Percentiles rank a stretch among this genome's conserved stretches.
Evolutionary conservation across 2,888 invertebrate species (phyloP).

Genomic region (Synergus umbraculus): DNA sequence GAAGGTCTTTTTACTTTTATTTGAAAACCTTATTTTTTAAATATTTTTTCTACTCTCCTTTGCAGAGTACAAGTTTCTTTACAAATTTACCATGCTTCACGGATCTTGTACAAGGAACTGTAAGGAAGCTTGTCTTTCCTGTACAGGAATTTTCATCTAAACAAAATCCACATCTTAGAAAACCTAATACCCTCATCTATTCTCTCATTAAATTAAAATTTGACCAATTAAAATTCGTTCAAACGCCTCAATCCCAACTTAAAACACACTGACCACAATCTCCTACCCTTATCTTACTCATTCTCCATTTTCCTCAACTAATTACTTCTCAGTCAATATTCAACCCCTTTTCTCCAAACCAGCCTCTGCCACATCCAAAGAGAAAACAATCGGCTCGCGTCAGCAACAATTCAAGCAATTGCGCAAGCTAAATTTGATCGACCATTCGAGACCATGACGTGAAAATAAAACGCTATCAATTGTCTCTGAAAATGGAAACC

Average conservation of each 20-base stretch:
- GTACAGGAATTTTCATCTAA: too few relatives aligned
- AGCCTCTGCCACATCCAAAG: not conserved
- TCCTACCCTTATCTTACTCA: not conserved
- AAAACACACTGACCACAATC: not conserved
- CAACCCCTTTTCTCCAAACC: not conserved
- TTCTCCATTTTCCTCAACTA: conserved; percentile 16
- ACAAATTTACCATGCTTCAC: too few relatives aligned
- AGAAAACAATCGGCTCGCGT: conserved; percentile 36
- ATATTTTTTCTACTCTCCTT: too few relatives aligned
- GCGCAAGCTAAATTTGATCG: conserved; percentile 35
- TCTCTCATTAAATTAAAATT: not conserved
- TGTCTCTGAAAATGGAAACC: conserved; percentile 33
- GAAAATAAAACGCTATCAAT: conserved; percentile 33
- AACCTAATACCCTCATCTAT: not conserved
- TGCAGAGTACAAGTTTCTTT: too few relatives aligned
- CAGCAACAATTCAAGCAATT: conserved; percentile 28
- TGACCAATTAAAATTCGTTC: not conserved
- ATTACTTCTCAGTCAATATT: conserved; percentile 31
- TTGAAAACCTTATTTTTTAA: too few relatives aligned
- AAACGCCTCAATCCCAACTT: not conserved
- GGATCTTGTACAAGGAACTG: too few relatives aligned
- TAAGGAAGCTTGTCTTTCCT: too few relatives aligned
- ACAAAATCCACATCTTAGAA: too few relatives aligned
- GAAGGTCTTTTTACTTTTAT: too few relatives aligned
- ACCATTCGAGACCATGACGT: conserved; percentile 34